A percentile compares a stretch with the other conserved stretches of the same genome.
These are phyloP conservation scores for Thalpophila matura DNA, from an alignment of 2,888 invertebrate species.

Conservation along the genomic window DNA sequence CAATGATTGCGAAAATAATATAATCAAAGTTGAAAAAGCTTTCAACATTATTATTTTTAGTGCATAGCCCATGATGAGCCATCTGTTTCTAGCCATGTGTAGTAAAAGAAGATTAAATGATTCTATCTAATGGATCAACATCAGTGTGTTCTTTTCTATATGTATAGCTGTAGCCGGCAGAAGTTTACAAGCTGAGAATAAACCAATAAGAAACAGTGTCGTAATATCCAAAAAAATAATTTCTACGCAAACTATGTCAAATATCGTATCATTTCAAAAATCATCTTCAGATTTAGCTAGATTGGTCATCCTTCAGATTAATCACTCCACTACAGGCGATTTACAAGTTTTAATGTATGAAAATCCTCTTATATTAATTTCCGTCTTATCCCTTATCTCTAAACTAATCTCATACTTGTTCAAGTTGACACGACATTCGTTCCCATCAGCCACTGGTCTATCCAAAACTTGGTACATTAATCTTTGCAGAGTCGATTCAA, in stretches of 20 bases:
- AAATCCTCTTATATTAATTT: conserved; percentile 53
- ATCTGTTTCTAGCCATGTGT: too few species aligned
- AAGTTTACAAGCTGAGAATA: too few species aligned
- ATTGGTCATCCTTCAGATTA: conserved; percentile 13
- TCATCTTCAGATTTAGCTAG: neutral
- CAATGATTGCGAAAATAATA: too few species aligned
- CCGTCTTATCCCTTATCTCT: conserved; percentile 35
- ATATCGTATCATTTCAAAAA: conserved; percentile 20
- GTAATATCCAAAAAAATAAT: neutral
- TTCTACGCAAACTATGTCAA: neutral
- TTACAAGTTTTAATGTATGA: conserved; percentile 51
- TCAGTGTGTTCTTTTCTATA: too few species aligned
- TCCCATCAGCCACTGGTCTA: conserved; percentile 58
- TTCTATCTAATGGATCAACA: too few species aligned
- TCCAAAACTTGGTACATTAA: conserved; percentile 77
- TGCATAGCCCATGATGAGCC: too few species aligned
- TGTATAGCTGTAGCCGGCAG: too few species aligned
- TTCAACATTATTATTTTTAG: too few species aligned
- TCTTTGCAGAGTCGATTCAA: conserved; percentile 78
- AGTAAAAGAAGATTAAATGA: too few species aligned
- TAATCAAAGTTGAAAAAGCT: too few species aligned
- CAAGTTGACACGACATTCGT: conserved; percentile 58
- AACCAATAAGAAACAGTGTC: too few species aligned
- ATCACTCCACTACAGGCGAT: conserved; percentile 26
- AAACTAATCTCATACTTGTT: conserved; percentile 55